phyloP scores from a whole-genome alignment of 2,888 invertebrate genomes.

The Neria commutata region DNA sequence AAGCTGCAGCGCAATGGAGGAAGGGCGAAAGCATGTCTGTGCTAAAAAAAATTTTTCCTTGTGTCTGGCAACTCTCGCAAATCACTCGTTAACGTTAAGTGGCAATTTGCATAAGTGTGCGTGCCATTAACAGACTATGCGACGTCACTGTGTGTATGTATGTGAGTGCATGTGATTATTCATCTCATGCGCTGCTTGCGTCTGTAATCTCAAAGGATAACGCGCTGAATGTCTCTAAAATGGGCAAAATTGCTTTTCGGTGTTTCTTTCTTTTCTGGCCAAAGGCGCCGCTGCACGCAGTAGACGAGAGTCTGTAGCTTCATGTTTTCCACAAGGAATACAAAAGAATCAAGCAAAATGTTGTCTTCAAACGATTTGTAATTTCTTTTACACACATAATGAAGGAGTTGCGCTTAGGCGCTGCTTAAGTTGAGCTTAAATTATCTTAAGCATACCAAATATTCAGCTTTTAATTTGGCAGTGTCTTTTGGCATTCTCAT shows the following conservation, averaged over 20 bases:
- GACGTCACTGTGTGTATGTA: neutral
- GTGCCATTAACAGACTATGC: neutral
- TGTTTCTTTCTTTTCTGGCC: neutral
- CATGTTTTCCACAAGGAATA: too few relatives aligned
- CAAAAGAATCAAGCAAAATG: too few relatives aligned
- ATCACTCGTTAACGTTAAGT: slow-evolving; percentile 13
- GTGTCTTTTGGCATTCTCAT: too few relatives aligned
- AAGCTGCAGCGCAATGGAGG: neutral
- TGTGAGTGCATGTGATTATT: neutral
- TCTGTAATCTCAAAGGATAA: neutral
- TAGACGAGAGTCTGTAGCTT: too few relatives aligned
- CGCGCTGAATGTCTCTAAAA: neutral
- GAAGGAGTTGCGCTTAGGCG: too few relatives aligned
- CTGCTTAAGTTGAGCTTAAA: too few relatives aligned
- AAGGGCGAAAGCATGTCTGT: too few relatives aligned
- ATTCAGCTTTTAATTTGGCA: too few relatives aligned
- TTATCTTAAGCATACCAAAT: too few relatives aligned
- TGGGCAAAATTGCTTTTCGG: neutral
- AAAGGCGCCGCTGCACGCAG: neutral
- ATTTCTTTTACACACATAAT: too few relatives aligned
- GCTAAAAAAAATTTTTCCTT: too few relatives aligned
- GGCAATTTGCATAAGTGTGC: slow-evolving; percentile 16
- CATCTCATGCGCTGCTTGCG: neutral
- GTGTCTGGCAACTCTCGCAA: neutral
- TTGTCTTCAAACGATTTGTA: too few relatives aligned